Evolutionary conservation across 2,888 invertebrate genomes (phyloP).

Genomic region (Epistrophe grossulariae): DNA sequence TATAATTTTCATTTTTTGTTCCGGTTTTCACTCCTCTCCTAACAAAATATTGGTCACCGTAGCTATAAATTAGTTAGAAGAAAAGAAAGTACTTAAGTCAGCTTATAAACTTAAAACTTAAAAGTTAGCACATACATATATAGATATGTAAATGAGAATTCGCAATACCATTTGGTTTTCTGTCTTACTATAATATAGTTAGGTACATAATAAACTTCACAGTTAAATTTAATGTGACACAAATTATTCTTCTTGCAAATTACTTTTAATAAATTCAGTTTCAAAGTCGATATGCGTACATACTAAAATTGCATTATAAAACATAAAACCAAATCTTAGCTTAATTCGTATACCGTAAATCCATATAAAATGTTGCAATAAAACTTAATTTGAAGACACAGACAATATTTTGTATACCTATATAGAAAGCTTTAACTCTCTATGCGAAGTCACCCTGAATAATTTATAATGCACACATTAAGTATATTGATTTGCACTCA

Average conservation of each 20-base stretch:
- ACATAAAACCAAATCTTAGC: not conserved
- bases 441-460: slow-evolving; percentile 31
- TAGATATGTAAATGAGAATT: no score
- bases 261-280: not conserved
- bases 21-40: no score
- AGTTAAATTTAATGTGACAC: not conserved
- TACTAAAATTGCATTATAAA: slow-evolving; percentile 10
- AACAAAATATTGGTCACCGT: no score
- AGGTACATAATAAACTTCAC: not conserved
- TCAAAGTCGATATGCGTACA: not conserved
- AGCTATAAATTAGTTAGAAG: no score
- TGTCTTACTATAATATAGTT: not conserved
- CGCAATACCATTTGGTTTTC: not conserved
- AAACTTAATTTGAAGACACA: not conserved
- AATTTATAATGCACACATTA: slow-evolving; percentile 40
- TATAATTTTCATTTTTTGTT: no score
- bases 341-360: not conserved
- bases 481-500: slow-evolving; percentile 65
- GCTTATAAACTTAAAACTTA: no score
- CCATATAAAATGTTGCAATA: slow-evolving; percentile 16
- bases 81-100: no score
- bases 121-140: no score
- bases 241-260: not conserved
- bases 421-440: not conserved
- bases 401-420: no score